Evolutionary conservation across 2,888 invertebrate genomes (phyloP), one percentile per base, ranked within the genome.

Genomic region (Boloria euphrosyne): DNA sequence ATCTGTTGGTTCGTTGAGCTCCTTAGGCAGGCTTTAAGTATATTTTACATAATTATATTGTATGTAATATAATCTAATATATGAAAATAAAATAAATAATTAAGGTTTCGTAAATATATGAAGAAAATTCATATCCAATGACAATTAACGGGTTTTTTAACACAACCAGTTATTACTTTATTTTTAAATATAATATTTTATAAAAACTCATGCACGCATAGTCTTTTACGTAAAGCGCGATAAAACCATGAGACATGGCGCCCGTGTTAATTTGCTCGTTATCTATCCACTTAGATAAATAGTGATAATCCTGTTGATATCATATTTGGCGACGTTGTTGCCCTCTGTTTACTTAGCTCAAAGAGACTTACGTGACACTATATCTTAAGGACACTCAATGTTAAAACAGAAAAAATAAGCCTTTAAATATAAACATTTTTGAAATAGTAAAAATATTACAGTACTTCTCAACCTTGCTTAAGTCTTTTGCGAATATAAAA

Each of bases 271-370:
- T 85, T 80, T 73, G 67, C 78, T 73, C 74, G 71, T 79, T 87
- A 87, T 87, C 66, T 63, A 86, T 67, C 66, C 65, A 49, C 59
- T 49, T 47, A 78, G 84, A 85, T 85, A 85, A 85, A 84, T 82
- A 79, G 74, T 80, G 86, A 88, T 89, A 89, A 86, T 83, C 81
- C 84, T 62, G 75, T 67, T 81, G 84, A 84, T 86, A 84, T 85
- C 84, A 80, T 76, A 76, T 71, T 71, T 72, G 76, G 75, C 76
- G 78, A 72, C 75, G 68, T 65, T 73, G 66, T 69, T 72, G 76
- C 75, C 77, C 78, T 75, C 75, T 80, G 80, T 81, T 80, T 78
- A 75, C 64, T 74, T 58, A 66, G 68, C 74, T 77, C 73, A 74
- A 75, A 67, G 59, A 63, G 62, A 71, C 63, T 18, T 61, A 57